Evolutionary conservation across 2,797 vertebrate genomes (phyloP), one percentile per base, ranked within the genome.

Genomic region (Danio tinwini): DNA sequence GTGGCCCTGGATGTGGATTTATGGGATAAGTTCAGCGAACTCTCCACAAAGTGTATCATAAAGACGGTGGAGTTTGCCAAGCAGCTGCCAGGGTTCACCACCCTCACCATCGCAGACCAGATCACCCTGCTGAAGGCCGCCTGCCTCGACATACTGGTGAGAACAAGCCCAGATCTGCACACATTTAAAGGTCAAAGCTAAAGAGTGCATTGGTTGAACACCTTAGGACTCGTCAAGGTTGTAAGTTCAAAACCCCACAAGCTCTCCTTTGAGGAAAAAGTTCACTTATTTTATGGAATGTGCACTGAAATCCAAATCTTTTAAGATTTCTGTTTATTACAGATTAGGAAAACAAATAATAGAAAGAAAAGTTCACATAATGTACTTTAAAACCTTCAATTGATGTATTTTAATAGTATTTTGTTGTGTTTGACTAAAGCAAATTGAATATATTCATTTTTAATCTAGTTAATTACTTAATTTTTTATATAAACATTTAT

Each of bases 41-140:
- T 99, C 79, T 97, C 97, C 92, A 99, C 97, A 82, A 99, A 99
- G 89, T 99, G 97, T 88, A 99, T 99, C 94, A 98, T 99, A 86
- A 99, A 99, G 92, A 99, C 96, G 0, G 98, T 99, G 90, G 98
- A 99, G 92, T 99, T 99, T 1, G 98, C 98, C 72, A 99, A 99
- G 92, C 98, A 98, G 88, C 95, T 99, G 85, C 98, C 98, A 0
- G 98, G 98, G 87, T 99, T 99, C 91, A 98, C 96, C 69, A 97
- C 96, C 40, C 96, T 99, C 45, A 97, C 96, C 92, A 99, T 99
- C 55, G 98, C 98, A 0, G 98, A 99, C 91, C 98, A 99, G 95
- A 99, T 99, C 91, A 99, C 97, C 74, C 95, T 99, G 85, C 97
- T 99, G 81, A 99, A 99, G 92, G 95, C 97, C 0, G 98, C 98